A percentile compares a stretch with the other conserved stretches of the same genome.
Evolutionary conservation across 2,113 vertebrate genomes (phyloP).

Genomic region (Numida meleagris): DNA sequence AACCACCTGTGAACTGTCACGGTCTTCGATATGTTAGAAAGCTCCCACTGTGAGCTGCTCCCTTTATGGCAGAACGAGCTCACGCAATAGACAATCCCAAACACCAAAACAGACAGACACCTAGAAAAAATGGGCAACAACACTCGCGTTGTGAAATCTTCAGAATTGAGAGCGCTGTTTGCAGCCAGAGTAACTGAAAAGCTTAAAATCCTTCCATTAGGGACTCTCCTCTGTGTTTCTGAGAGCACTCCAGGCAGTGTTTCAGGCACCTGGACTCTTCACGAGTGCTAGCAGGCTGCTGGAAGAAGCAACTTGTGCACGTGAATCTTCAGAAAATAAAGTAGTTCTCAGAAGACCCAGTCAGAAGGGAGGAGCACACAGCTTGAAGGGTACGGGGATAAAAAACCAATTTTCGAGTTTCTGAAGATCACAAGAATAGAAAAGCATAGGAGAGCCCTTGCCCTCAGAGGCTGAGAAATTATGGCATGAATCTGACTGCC

Average conservation of each 20-base stretch:
- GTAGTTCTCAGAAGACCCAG: neutral
- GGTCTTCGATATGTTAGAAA: neutral
- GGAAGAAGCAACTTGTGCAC: neutral
- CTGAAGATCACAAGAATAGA: neutral
- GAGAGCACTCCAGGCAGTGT: neutral
- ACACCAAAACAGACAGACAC: neutral
- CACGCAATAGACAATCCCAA: neutral
- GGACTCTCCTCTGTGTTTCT: neutral
- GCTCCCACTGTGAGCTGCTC: neutral
- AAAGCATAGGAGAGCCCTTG: neutral
- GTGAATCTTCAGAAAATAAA: neutral
- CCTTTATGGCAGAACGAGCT: neutral
- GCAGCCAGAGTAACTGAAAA: neutral
- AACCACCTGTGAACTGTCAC: neutral
- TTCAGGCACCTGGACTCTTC: neutral
- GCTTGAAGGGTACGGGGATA: neutral
- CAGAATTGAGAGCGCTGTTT: neutral
- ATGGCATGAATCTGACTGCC: neutral
- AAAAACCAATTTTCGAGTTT: neutral
- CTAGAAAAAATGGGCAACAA: neutral
- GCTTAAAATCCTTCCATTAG: neutral
- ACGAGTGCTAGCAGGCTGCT: neutral
- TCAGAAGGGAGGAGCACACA: neutral
- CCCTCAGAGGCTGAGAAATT: accelerated
- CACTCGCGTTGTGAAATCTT: neutral